Evolutionary conservation across 2,888 invertebrate species (phyloP).

Genomic region (Osmoderma eremita): DNA sequence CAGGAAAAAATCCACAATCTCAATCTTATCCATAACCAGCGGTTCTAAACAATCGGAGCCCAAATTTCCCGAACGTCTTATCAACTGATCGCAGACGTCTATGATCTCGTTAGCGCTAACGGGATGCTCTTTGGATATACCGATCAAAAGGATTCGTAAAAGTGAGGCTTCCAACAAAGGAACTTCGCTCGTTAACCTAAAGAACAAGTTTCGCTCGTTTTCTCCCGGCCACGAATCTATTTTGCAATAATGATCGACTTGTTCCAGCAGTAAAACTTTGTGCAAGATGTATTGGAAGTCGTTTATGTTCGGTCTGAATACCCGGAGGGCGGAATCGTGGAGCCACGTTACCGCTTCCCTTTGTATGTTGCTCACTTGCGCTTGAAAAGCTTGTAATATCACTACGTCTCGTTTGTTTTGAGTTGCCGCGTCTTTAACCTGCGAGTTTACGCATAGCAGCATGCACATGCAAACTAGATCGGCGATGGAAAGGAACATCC

Average conservation of each 20-base stretch:
- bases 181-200: conserved; percentile 87
- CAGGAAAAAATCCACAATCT: conserved; percentile 89
- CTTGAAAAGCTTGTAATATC: conserved; percentile 64
- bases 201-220: conserved; percentile 80
- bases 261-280: conserved; percentile 82
- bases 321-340: conserved; percentile 79
- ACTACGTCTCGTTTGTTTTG: conserved; percentile 65
- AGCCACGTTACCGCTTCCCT: conserved; percentile 90
- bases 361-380: conserved; percentile 73
- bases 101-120: conserved; percentile 84
- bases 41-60: conserved; percentile 77
- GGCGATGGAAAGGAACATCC: conserved; percentile 83
- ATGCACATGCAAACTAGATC: conserved; percentile 89
- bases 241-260: conserved; percentile 83
- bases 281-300: conserved; percentile 83
- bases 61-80: conserved; percentile 84
- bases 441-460: conserved; percentile 79
- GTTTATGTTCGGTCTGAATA: conserved; percentile 75
- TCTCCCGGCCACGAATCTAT: conserved; percentile 91
- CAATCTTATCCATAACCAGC: conserved; percentile 80
- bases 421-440: conserved; percentile 74
- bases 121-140: conserved; percentile 75
- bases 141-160: conserved; percentile 83
- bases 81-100: conserved; percentile 85
- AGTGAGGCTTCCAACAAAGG: conserved; percentile 89